phyloP scores from a whole-genome alignment of 2,113 vertebrate species.

The Zosterops borbonicus region DNA sequence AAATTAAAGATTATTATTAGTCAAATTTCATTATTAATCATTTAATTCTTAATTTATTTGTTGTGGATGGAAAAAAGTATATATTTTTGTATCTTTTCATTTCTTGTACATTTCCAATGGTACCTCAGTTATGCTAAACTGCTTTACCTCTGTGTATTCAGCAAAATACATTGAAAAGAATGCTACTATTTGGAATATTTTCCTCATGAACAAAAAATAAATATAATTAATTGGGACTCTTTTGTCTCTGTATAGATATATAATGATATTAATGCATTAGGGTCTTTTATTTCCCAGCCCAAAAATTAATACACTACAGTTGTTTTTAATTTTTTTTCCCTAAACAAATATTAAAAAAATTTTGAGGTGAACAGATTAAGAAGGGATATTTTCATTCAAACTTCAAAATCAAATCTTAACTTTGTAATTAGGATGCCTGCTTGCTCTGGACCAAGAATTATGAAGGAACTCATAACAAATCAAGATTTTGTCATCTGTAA shows the following conservation, averaged over 20 bases:
- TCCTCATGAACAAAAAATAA: background rate
- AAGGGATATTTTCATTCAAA: background rate
- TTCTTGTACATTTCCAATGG: background rate
- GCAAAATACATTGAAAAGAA: background rate
- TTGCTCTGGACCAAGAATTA: background rate
- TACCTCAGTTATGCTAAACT: background rate
- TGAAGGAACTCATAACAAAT: background rate
- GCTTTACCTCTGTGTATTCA: background rate
- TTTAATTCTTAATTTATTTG: background rate
- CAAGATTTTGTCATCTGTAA: background rate
- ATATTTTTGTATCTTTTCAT: background rate
- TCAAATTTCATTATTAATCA: background rate
- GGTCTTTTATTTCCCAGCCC: background rate
- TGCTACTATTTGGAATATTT: background rate
- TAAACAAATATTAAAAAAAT: background rate
- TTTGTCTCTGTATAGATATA: background rate
- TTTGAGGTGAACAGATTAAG: background rate
- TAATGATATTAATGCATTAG: background rate
- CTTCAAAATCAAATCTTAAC: background rate
- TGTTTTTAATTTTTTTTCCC: background rate
- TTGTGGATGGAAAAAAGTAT: background rate
- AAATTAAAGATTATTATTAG: background rate
- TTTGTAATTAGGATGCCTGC: background rate
- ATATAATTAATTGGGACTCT: fast-evolving
- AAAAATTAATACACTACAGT: background rate